Conservation (phyloP, 1,140 invertebrate species). For the Archivesica marissinica region DNA sequence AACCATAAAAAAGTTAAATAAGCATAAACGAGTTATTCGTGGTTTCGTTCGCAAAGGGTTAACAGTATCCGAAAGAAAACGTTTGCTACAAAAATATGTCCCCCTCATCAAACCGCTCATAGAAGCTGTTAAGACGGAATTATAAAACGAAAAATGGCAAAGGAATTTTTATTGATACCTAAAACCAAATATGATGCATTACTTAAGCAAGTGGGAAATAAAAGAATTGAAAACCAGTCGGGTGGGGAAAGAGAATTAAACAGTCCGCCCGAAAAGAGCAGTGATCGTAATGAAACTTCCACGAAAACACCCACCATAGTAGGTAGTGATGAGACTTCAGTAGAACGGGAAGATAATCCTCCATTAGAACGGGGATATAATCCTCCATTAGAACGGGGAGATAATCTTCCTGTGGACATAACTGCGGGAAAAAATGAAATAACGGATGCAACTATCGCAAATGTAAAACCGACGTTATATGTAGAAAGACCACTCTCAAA, state of each 20-base stretch:
- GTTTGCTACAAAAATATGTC: background rate
- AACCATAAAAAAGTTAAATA: constrained; percentile 36
- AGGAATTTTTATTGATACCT: constrained; percentile 34
- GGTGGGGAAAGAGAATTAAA: no score
- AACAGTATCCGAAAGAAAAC: background rate
- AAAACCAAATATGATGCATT: background rate
- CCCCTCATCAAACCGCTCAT: background rate
- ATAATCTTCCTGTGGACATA: no score
- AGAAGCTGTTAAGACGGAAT: background rate
- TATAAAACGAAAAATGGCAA: background rate
- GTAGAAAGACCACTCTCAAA: background rate
- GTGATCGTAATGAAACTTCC: background rate
- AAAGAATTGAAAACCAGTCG: background rate
- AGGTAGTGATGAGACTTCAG: no score
- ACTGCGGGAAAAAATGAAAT: no score
- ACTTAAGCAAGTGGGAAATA: background rate
- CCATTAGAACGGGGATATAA: no score
- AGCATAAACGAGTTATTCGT: constrained; percentile 34
- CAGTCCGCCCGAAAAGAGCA: background rate
- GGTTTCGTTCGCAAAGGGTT: background rate
- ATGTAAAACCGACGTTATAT: background rate
- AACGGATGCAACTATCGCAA: no score
- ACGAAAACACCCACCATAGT: background rate
- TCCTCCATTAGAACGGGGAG: no score
- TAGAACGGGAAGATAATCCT: no score